These are phyloP conservation scores for Drosophila erecta DNA, from an alignment of 1,140 invertebrate species.

Conservation along the genomic window DNA sequence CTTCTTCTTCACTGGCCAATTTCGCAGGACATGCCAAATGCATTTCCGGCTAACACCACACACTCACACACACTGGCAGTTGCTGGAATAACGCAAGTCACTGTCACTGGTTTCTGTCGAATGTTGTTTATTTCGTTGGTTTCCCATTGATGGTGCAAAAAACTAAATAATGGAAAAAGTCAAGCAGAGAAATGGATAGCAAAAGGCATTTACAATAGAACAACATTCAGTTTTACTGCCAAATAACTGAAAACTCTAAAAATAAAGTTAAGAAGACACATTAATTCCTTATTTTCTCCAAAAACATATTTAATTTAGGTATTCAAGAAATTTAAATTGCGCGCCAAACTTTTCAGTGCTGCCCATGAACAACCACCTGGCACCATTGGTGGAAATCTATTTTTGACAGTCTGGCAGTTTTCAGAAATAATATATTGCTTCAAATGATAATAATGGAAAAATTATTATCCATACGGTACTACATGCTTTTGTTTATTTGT, in stretches of 20 bases:
- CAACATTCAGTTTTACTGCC: too few species aligned
- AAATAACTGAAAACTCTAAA: background rate
- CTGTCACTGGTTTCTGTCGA: conserved; percentile 23
- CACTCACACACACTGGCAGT: conserved; percentile 7
- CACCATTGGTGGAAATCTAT: background rate
- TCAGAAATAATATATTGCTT: too few species aligned
- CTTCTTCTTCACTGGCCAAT: conserved; percentile 56
- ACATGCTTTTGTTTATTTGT: rapidly evolving
- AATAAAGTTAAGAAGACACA: too few species aligned
- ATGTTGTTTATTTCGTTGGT: conserved; percentile 15
- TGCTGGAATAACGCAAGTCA: conserved; percentile 21
- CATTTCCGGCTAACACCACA: conserved; percentile 48
- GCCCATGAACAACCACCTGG: background rate
- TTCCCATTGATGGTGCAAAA: conserved; percentile 17
- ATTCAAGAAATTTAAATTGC: background rate
- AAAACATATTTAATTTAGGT: too few species aligned
- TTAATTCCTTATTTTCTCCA: too few species aligned
- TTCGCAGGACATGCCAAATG: conserved; percentile 67
- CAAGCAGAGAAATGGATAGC: background rate
- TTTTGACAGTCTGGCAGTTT: background rate
- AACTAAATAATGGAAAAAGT: conserved; percentile 17
- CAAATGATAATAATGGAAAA: too few species aligned
- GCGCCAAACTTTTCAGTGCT: background rate
- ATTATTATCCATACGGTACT: background rate
- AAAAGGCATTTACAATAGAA: background rate